Conservation (phyloP, 2,888 invertebrate genomes). For the Altica lythri region DNA sequence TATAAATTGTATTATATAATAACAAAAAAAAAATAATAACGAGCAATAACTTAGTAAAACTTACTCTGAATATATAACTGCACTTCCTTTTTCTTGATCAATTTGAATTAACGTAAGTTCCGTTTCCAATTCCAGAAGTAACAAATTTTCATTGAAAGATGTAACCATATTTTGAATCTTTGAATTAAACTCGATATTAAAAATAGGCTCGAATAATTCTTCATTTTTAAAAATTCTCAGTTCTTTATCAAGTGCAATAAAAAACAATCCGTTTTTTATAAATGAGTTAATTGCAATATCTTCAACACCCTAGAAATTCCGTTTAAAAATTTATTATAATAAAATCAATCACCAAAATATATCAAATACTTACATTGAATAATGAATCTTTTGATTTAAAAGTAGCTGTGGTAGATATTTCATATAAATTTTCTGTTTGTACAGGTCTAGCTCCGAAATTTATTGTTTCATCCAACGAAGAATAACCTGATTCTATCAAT, state of each 20-base stretch:
- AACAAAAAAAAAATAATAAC: not conserved
- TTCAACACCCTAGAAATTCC: slow-evolving; percentile 24
- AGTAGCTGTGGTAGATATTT: slow-evolving; percentile 58
- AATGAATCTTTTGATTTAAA: slow-evolving; percentile 38
- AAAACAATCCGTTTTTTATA: slow-evolving; percentile 29
- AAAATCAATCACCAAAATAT: slow-evolving; percentile 3
- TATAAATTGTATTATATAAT: not conserved
- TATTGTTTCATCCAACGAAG: slow-evolving; percentile 60
- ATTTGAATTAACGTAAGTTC: slow-evolving; percentile 35
- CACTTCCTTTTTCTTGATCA: slow-evolving; percentile 3
- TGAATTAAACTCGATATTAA: slow-evolving; percentile 29
- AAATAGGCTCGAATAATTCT: slow-evolving; percentile 28
- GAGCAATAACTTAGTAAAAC: slow-evolving; percentile 21
- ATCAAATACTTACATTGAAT: slow-evolving; percentile 7
- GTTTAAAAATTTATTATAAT: slow-evolving; percentile 5
- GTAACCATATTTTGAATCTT: slow-evolving; percentile 32
- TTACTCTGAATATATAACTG: slow-evolving; percentile 19
- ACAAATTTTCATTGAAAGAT: slow-evolving; percentile 21
- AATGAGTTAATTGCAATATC: slow-evolving; percentile 26
- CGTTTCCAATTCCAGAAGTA: slow-evolving; percentile 33
- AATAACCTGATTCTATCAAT: slow-evolving; percentile 56
- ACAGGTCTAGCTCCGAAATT: slow-evolving; percentile 60
- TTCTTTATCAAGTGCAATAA: slow-evolving; percentile 28
- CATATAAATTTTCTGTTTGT: slow-evolving; percentile 58
- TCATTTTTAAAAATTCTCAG: slow-evolving; percentile 35